Evolutionary conservation across 2,113 vertebrate genomes (phyloP).

Genomic region (Hippolais icterina): DNA sequence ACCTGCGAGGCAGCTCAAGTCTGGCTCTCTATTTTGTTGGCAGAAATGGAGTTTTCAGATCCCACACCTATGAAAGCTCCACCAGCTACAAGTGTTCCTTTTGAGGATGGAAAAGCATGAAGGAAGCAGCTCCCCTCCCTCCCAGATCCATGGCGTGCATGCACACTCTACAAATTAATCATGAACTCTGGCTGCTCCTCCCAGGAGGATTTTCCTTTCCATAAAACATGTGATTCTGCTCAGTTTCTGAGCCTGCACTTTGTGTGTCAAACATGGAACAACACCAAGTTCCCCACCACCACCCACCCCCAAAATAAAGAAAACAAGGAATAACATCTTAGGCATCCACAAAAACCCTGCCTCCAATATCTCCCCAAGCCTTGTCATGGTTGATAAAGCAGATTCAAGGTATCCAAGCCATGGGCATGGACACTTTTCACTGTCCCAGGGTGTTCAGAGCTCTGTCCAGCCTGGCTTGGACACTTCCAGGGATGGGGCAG

Average conservation of each 20-base stretch:
- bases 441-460: background rate
- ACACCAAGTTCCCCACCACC: background rate
- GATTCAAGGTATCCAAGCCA: background rate
- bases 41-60: constrained; percentile 4
- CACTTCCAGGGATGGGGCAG: background rate
- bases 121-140: background rate
- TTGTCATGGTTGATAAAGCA: background rate
- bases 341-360: background rate
- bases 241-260: background rate
- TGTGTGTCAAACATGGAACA: background rate
- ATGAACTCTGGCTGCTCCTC: constrained; percentile 29
- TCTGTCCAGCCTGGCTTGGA: background rate
- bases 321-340: background rate
- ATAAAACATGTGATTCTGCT: background rate
- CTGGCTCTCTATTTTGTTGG: background rate
- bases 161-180: constrained; percentile 16
- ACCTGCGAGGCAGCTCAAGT: background rate
- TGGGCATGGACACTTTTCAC: background rate
- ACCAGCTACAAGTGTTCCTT: background rate
- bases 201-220: background rate
- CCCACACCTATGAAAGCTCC: background rate
- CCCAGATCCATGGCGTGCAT: background rate
- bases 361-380: background rate
- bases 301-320: background rate
- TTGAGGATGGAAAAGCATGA: background rate